Evolutionary conservation across 2,888 invertebrate species (phyloP).

Genomic region (Dexiosoma caninum): DNA sequence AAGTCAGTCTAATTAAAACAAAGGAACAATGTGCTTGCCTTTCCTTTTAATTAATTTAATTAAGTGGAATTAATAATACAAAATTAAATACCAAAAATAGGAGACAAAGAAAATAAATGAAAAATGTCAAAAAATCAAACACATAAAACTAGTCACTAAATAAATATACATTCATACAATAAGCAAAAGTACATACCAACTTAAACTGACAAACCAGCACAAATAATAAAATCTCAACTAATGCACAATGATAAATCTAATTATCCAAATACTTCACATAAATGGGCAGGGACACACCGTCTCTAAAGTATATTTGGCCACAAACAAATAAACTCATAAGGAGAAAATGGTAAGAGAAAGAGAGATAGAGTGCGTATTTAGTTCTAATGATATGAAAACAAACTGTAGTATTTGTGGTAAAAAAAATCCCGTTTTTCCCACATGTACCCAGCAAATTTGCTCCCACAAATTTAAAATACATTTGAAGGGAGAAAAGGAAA

Average conservation of each 20-base stretch:
- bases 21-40: slow-evolving; percentile 11
- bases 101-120: background rate
- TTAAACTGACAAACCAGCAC: slow-evolving; percentile 7
- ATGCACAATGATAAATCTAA: slow-evolving; percentile 62
- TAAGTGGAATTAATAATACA: slow-evolving; percentile 46
- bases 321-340: background rate
- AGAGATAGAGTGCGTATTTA: background rate
- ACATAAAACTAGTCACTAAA: slow-evolving; percentile 9
- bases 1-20: background rate
- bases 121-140: slow-evolving; percentile 30
- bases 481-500: too few relatives aligned
- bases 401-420: too few relatives aligned
- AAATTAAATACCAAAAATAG: background rate
- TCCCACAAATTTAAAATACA: too few relatives aligned
- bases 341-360: background rate
- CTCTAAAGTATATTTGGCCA: background rate
- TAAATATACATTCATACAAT: background rate
- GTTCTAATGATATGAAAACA: slow-evolving; percentile 24
- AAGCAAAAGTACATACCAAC: background rate
- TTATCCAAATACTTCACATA: slow-evolving; percentile 38
- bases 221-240: slow-evolving; percentile 46
- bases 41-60: slow-evolving; percentile 52
- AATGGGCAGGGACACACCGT: background rate
- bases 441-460: too few relatives aligned
- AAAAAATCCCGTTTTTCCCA: too few relatives aligned